phyloP scores from a whole-genome alignment of 1,140 invertebrate species.

The Anoplophora glabripennis region DNA sequence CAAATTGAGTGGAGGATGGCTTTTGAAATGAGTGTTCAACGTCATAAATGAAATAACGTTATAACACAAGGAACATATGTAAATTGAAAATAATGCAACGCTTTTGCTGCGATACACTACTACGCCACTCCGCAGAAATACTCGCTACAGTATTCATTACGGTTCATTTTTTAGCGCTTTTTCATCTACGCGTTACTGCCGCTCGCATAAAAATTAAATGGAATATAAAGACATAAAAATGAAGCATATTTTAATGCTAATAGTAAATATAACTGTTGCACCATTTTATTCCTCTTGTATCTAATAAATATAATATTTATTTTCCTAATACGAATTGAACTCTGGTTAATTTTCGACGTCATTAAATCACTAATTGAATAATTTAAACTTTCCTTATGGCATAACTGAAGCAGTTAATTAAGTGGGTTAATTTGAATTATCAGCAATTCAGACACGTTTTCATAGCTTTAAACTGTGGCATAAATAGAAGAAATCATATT shows the following conservation, averaged over 20 bases:
- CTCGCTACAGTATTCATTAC: constrained; percentile 1
- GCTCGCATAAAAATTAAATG: constrained; percentile 1
- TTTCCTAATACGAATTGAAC: no score
- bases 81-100: constrained; percentile 4
- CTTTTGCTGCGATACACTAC: background rate
- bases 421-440: no score
- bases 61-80: background rate
- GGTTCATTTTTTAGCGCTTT: constrained; percentile 6
- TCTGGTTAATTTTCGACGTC: no score
- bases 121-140: constrained; percentile 4
- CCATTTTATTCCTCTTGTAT: no score
- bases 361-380: no score
- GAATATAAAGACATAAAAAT: background rate
- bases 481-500: no score
- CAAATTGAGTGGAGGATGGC: constrained; percentile 2
- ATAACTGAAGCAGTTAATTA: no score
- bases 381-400: no score
- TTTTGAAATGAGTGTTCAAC: constrained; percentile 5
- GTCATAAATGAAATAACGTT: constrained; percentile 6
- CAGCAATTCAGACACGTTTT: no score
- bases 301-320: no score
- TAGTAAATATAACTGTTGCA: no score
- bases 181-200: background rate
- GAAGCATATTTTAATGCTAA: constrained; percentile 4
- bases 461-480: no score